Evolutionary conservation across 2,113 vertebrate genomes (phyloP).

Genomic region (Cyrtonyx montezumae): DNA sequence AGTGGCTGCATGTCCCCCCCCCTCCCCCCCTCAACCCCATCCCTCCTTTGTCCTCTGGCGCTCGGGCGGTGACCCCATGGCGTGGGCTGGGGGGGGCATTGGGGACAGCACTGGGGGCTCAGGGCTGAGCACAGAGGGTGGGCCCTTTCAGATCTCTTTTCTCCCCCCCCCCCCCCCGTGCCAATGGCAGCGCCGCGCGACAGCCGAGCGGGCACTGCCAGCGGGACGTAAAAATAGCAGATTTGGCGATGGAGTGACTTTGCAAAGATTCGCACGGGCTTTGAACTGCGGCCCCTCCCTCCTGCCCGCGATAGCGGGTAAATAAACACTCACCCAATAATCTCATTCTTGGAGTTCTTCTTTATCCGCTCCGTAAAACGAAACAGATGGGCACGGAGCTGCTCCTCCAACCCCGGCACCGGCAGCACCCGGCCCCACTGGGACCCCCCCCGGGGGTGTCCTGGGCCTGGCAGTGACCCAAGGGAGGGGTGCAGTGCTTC

Average conservation of each 20-base stretch:
- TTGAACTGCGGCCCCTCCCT: neutral
- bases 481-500: too few relatives aligned
- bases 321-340: neutral
- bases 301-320: neutral
- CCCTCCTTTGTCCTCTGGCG: too few relatives aligned
- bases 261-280: neutral
- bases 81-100: too few relatives aligned
- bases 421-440: neutral
- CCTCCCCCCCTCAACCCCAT: too few relatives aligned
- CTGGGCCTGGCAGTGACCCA: too few relatives aligned
- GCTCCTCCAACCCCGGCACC: neutral
- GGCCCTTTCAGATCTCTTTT: too few relatives aligned
- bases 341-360: neutral
- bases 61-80: too few relatives aligned
- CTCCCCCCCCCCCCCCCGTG: too few relatives aligned
- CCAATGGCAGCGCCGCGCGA: neutral
- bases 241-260: neutral
- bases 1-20: neutral
- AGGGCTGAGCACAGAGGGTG: neutral
- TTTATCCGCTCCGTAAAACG: neutral
- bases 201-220: neutral
- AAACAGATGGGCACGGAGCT: constrained; percentile 10
- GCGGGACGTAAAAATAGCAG: neutral
- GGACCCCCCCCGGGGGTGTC: too few relatives aligned
- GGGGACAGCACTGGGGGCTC: too few relatives aligned